Evolutionary conservation across 2,888 invertebrate genomes (phyloP), one percentile per base, ranked within the genome.

Genomic region (Magallana nippona): DNA sequence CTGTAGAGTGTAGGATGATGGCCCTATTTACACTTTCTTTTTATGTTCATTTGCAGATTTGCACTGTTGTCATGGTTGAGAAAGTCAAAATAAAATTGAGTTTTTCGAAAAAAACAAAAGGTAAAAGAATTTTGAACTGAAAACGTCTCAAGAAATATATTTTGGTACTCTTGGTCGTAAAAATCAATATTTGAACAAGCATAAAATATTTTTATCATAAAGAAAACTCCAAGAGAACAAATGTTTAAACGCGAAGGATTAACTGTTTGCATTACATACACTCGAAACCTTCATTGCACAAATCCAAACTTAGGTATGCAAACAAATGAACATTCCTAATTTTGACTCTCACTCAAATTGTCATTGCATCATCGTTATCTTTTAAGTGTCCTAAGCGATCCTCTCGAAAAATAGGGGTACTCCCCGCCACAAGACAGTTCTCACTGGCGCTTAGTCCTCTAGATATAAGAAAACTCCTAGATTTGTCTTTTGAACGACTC

Each of bases 341-440:
- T 44, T 19, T 63, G 22, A 63, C 22, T 62, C 19, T 3, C 15
- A 19, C 56, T 85, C 58, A 85, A 56, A 85, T 81, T 55, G 85
- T 85, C 85, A 85, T 85, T 15, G 85, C 85, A 80, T 85, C 85
- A 27, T 85, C 85, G 22, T 85, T 80, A 77, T 85, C 85, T 13
- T 79, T 60, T 32, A 56, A n/a, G 17, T 19, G 22, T 8, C 56
- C 55, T 19, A 56, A 27, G 17, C 55, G 56, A 17, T 56, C 60
- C 11, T 58, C 55, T 19, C 60, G 32, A 2, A 80, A 19, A 55
- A 82, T 19, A 15, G 82, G 78, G 1, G 77, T 60, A 57, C 71
- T 84, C 0, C 85, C 85, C 13, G 85, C 82, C n/a, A 79, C 85
- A 8, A 85, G 55, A 78, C 82, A 85, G 79, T 85, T 85, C 56